Evolutionary conservation across 2,113 vertebrate genomes (phyloP).

Genomic region (Anhinga anhinga): DNA sequence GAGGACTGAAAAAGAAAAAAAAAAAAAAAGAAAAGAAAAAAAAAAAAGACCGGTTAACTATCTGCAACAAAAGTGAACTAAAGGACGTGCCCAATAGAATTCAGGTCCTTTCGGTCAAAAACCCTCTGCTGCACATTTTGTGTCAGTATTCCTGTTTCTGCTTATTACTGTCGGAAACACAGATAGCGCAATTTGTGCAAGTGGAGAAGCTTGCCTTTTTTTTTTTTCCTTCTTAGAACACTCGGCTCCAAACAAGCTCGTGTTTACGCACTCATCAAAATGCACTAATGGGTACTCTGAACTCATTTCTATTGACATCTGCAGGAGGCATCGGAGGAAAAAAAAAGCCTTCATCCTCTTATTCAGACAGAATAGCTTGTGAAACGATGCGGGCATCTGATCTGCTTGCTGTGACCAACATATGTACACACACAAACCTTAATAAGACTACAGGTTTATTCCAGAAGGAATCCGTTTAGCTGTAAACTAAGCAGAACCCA

Average conservation of each 20-base stretch:
- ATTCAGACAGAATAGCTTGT: constrained; percentile 76
- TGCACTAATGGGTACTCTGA: constrained; percentile 89
- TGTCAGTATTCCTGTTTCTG: constrained; percentile 83
- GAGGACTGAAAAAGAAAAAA: constrained; percentile 71
- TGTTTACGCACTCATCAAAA: constrained; percentile 86
- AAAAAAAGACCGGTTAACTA: constrained; percentile 70
- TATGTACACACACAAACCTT: constrained; percentile 79
- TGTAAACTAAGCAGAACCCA: constrained; percentile 78
- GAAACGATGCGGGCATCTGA: constrained; percentile 79
- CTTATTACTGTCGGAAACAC: constrained; percentile 84
- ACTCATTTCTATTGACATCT: constrained; percentile 81
- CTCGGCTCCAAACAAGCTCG: constrained; percentile 78
- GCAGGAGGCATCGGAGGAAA: constrained; percentile 81
- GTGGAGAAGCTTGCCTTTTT: constrained; percentile 84
- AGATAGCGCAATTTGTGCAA: constrained; percentile 85
- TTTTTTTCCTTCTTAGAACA: constrained; percentile 79
- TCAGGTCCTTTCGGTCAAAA: constrained; percentile 75
- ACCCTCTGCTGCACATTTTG: constrained; percentile 89
- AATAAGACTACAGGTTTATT: constrained; percentile 75
- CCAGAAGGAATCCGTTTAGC: constrained; percentile 77
- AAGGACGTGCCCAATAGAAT: constrained; percentile 74
- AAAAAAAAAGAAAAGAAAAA: neutral
- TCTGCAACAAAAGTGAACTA: constrained; percentile 75
- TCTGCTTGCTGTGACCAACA: constrained; percentile 86
- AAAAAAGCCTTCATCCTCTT: constrained; percentile 73